Evolutionary conservation across 1,140 invertebrate genomes (phyloP).

Genomic region (Musca vetustissima): DNA sequence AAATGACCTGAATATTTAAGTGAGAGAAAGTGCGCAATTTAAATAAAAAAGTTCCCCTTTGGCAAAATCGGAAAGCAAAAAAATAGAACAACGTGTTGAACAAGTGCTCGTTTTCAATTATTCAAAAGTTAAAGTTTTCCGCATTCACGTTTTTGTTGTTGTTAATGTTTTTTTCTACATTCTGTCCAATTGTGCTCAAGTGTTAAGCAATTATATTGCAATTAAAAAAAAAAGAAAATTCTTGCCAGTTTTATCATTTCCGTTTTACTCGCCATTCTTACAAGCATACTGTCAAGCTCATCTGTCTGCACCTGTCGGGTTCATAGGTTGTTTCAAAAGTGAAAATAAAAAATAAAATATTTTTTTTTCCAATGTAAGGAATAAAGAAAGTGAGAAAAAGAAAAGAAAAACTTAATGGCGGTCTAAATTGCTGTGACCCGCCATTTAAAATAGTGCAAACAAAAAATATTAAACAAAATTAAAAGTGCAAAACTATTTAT

Average conservation of each 20-base stretch:
- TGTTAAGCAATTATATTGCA: slow-evolving; percentile 14
- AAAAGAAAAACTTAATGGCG: not conserved
- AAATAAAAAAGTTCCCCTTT: no score
- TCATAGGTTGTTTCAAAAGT: not conserved
- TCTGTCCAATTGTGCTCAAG: not conserved
- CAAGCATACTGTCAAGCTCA: no score
- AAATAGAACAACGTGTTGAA: no score
- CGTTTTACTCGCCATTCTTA: not conserved
- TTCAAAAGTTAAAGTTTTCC: no score
- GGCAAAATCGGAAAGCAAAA: no score
- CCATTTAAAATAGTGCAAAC: not conserved
- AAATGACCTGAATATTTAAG: no score
- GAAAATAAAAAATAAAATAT: not conserved
- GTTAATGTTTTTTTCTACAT: not conserved
- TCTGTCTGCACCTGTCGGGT: no score
- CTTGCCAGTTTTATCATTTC: not conserved
- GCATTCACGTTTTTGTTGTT: no score
- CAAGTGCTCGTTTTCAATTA: no score
- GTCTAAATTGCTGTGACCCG: not conserved
- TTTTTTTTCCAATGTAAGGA: not conserved
- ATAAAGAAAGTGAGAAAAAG: not conserved
- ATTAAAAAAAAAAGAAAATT: no score
- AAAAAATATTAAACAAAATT: slow-evolving; percentile 13
- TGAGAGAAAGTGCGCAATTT: no score
- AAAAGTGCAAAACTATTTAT: not conserved